Evolutionary conservation across 1,140 invertebrate genomes (phyloP).

Genomic region (Conopomorpha cramerella): DNA sequence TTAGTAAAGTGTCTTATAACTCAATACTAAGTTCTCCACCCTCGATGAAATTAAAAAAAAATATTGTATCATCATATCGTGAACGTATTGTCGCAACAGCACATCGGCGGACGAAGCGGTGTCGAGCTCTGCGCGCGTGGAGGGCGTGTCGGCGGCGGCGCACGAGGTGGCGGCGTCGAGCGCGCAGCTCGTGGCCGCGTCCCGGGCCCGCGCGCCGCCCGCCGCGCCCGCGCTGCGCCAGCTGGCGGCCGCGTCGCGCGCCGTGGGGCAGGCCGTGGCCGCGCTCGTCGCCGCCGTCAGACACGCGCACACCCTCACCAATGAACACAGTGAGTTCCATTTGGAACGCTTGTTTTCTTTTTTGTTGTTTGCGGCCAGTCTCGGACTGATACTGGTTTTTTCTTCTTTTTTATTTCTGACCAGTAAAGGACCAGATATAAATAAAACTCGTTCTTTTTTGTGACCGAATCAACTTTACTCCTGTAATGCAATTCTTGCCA

Average conservation of each 20-base stretch:
- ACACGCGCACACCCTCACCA: slow-evolving; percentile 43
- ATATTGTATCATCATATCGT: too few species aligned
- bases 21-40: too few species aligned
- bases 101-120: slow-evolving; percentile 94
- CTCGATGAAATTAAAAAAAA: too few species aligned
- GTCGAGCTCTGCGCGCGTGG: slow-evolving; percentile 84
- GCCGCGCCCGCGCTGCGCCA: slow-evolving; percentile 77
- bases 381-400: too few species aligned
- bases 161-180: slow-evolving; percentile 97
- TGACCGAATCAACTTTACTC: too few species aligned
- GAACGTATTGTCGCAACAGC: slow-evolving; percentile 52
- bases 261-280: slow-evolving; percentile 88
- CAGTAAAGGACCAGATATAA: too few species aligned
- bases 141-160: slow-evolving; percentile 93
- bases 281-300: slow-evolving; percentile 92
- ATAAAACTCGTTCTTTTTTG: too few species aligned
- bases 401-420: too few species aligned
- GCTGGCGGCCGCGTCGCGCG: slow-evolving; percentile 82
- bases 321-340: slow-evolving; percentile 17
- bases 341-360: too few species aligned
- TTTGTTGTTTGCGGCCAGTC: too few species aligned
- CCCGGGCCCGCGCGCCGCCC: slow-evolving; percentile 87
- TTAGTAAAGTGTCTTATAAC: too few species aligned
- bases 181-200: slow-evolving; percentile 95
- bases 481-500: too few species aligned